Evolutionary conservation across 2,888 invertebrate genomes (phyloP).

Genomic region (Chrysodeixis includens): DNA sequence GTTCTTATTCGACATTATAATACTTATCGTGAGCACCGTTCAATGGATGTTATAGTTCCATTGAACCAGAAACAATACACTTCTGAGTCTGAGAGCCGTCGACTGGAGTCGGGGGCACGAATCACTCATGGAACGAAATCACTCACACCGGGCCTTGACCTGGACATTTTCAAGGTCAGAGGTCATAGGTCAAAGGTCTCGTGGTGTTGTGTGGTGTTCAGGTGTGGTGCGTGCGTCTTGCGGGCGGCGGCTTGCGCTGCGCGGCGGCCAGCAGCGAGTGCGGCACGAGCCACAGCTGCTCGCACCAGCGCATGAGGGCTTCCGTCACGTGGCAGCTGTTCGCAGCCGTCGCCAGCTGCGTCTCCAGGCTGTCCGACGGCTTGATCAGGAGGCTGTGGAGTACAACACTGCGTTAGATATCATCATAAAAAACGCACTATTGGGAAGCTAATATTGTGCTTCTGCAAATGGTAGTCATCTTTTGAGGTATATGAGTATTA

Average conservation of each 20-base stretch:
- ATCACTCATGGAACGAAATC: conserved; percentile 22
- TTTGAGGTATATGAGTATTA: no score
- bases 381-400: conserved; percentile 89
- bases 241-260: conserved; percentile 82
- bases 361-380: conserved; percentile 90
- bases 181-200: no score
- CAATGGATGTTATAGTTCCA: conserved; percentile 37
- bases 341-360: conserved; percentile 95
- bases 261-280: conserved; percentile 90
- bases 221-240: conserved; percentile 76
- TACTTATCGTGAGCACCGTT: conserved; percentile 67
- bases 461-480: no score
- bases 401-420: conserved; percentile 3
- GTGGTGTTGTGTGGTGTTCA: no score
- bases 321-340: conserved; percentile 96
- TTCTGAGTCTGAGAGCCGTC: conserved; percentile 27
- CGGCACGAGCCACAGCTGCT: conserved; percentile 95
- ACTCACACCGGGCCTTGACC: conserved; percentile 49
- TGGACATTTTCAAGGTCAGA: conserved; percentile 56
- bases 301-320: conserved; percentile 93
- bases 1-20: conserved; percentile 58
- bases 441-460: no score
- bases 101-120: conserved; percentile 19
- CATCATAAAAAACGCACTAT: no score
- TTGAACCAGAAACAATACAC: conserved; percentile 27